Evolutionary conservation across 2,888 invertebrate genomes (phyloP), one percentile per base, ranked within the genome.

Genomic region (Agelastica alni): DNA sequence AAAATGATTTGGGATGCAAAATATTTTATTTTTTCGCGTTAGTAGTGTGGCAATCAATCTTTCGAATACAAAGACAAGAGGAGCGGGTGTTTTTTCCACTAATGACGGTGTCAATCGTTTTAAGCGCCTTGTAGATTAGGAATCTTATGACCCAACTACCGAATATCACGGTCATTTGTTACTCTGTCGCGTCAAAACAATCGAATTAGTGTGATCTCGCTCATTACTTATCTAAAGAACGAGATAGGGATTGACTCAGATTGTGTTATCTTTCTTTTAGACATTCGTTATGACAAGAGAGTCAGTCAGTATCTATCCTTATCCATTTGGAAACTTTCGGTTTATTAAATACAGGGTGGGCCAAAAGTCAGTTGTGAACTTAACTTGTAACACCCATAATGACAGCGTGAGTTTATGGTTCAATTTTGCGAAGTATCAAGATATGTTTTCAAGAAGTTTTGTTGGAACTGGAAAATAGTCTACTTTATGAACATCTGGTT

Each of bases 11-110:
- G n/a, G n/a, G n/a, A n/a, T 45, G 32, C 32, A 47, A 59, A 56
- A 53, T 53, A 52, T 51, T 56, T 56, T 47, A 42, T 37, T 56
- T 56, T 56, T 59, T 54, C 45, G 41, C 53, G 32, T 37, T 12
- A 51, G 34, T 42, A 47, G 41, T 44, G 44, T 41, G 30, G 63
- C 46, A 60, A 65, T 63, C 62, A 54, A 59, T 63, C 63, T 62
- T 18, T 10, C 5, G 34, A 39, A 51, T 53, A 58, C 53, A 58
- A 61, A 60, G 65, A 64, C 64, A 65, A 61, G 60, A 61, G 60
- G 65, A 70, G 69, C 66, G 70, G 70, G 70, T 59, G 62, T 62
- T 68, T 70, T 70, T 70, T 70, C 68, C 60, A 61, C 63, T 69
- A 71, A 71, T 67, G 67, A 68, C 63, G 59, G 64, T 66, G 68